Percentiles rank a stretch among this genome's conserved stretches.
These are phyloP conservation scores for Aphelenchoides fujianensis DNA, from an alignment of 1,140 invertebrate genomes.

Conservation along the genomic window DNA sequence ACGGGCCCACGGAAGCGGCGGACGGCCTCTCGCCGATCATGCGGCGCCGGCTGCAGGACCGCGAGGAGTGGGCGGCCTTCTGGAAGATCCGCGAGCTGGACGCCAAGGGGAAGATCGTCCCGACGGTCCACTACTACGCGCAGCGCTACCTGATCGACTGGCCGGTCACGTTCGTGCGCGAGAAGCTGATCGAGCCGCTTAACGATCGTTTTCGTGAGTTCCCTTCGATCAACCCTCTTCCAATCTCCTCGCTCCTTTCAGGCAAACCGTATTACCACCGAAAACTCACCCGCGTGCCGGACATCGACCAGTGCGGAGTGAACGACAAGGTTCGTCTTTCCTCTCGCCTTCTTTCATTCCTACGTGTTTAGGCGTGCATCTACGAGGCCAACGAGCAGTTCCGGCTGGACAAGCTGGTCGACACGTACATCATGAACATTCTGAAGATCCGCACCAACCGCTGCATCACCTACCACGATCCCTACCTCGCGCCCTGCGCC, in stretches of 20 bases:
- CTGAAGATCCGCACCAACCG: constrained; percentile 77
- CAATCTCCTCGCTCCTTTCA: too few relatives aligned
- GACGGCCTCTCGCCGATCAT: not conserved
- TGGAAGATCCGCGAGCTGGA: constrained; percentile 58
- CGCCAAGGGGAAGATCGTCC: constrained; percentile 35
- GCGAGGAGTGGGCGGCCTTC: constrained; percentile 55
- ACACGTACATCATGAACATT: constrained; percentile 79
- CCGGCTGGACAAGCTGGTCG: constrained; percentile 77
- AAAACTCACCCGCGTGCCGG: constrained; percentile 82
- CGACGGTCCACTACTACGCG: constrained; percentile 42
- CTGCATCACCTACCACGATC: constrained; percentile 75
- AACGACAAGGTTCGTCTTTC: too few relatives aligned
- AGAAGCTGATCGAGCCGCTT: constrained; percentile 82
- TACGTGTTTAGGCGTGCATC: constrained; percentile 71
- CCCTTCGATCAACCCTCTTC: too few relatives aligned
- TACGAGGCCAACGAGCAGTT: constrained; percentile 88
- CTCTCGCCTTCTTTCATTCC: too few relatives aligned
- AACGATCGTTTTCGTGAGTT: constrained; percentile 70
- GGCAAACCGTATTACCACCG: constrained; percentile 92
- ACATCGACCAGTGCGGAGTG: constrained; percentile 86
- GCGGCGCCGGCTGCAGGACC: constrained; percentile 28
- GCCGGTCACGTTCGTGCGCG: constrained; percentile 67
- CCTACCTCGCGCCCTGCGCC: constrained; percentile 67
- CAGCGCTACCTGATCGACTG: constrained; percentile 46
- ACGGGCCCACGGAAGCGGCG: too few relatives aligned